Evolutionary conservation across 2,113 vertebrate species (phyloP), one percentile per base, ranked within the genome.

Genomic region (Indicator indicator): DNA sequence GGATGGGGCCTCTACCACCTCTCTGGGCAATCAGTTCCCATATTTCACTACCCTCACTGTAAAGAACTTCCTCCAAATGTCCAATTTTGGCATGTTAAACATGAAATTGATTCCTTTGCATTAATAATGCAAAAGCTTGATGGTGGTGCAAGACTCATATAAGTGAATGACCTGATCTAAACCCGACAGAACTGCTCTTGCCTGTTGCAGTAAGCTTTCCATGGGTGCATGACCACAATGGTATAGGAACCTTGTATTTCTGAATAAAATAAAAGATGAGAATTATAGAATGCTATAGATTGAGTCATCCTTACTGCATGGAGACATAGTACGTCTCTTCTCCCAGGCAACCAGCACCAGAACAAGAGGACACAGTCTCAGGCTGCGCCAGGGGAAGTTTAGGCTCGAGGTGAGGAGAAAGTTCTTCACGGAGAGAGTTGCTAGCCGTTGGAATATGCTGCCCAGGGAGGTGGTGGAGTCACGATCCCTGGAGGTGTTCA

Each of bases 91-190:
- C 9, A 6, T 9, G 30, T 21, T 76, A 42, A 12, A 32, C 44
- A 56, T 59, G 32, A 75, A 79, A 72, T 20, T 8, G 23, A 50
- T 48, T 83, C 68, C 33, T 32, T 56, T 2, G 0, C 16, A 40
- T 68, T 81, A 74, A 74, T 33, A 33, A 88, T 54, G 38, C 11
- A 54, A 88, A 94, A 87, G 19, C 30, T 33, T 59, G 65, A 24
- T 18, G 20, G 46, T 59, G 15, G 15, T 74, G 42, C 56, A 72
- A 79, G 24, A 79, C 9, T 75, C 59, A 9, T 23, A 9, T 26
- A 84, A 63, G 36, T 32, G 10, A 89, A 74, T 56, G 50, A 56
- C 44, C 76, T 78, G 69, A 75, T 28, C 65, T 78, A 80, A 95
- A 86, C 30, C 11, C 4, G 63, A 12, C 8, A 72, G 33, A 63